Conservation (phyloP, 2,113 vertebrate species). For the Sorex araneus region DNA sequence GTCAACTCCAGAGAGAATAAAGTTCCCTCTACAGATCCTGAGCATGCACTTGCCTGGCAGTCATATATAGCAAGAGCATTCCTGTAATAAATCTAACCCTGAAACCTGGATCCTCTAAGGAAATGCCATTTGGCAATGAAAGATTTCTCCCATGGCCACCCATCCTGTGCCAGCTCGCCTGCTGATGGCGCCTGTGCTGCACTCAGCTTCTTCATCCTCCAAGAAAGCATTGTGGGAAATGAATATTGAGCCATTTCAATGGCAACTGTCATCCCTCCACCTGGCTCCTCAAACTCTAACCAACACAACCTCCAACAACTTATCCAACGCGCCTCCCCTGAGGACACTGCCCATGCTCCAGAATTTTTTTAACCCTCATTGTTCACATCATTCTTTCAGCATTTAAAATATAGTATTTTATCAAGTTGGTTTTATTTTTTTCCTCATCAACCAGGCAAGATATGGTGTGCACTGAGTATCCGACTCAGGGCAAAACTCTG, state of each 20-base stretch:
- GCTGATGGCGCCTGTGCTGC: not conserved
- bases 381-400: not conserved
- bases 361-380: not conserved
- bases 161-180: not conserved
- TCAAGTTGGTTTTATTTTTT: not conserved
- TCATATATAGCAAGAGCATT: not conserved
- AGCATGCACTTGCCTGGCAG: not conserved
- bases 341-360: not conserved
- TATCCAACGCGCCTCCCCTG: not conserved
- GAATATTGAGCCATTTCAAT: not conserved
- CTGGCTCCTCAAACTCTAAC: not conserved
- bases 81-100: not conserved
- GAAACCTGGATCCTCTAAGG: not conserved
- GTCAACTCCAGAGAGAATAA: not conserved
- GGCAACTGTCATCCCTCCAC: not conserved
- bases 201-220: not conserved
- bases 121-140: not conserved
- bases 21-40: not conserved
- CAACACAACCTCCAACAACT: not conserved
- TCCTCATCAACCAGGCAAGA: not conserved
- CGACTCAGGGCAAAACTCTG: not conserved
- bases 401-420: not conserved
- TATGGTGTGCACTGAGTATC: not conserved
- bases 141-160: not conserved
- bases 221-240: not conserved